Evolutionary conservation across 2,797 vertebrate genomes (phyloP), one percentile per base, ranked within the genome.

Genomic region (Malacoctenus gilli): DNA sequence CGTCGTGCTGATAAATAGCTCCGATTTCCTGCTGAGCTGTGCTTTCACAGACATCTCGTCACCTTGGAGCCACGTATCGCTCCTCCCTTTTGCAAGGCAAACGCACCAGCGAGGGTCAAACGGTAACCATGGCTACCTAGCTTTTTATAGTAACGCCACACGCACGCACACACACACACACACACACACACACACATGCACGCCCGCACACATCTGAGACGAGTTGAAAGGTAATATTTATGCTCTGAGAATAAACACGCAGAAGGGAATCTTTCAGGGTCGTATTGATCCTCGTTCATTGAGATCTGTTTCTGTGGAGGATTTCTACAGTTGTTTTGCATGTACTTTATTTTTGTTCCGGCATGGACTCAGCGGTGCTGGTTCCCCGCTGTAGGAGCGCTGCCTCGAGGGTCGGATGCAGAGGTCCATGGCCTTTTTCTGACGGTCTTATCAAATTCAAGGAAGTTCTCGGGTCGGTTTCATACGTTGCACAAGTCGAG

Each of bases 91-190:
- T 50, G 19, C 59, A 60, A 57, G 56, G 36, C 77, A 59, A 73
- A 67, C 13, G 15, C 13, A 32, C 69, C 14, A 16, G 0, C 37
- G 30, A 21, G 71, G 36, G 56, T 74, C 38, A 82, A 23, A 75
- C 66, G 20, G 69, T 80, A 63, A 72, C 79, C 72, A 79, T 79
- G 59, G 61, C 46, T 72, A 69, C 65, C 18, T 22, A 68, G 48
- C 30, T 59, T 59, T 60, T 77, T 49, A 37, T 58, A 44, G 37
- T 25, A 16, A 49, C 14, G 22, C 25, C 15, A 46, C 16, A 54
- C 16, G 53, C 40, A 65, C 36, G n/a, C n/a, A n/a, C n/a, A n/a
- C n/a, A n/a, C n/a, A n/a, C n/a, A n/a, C n/a, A n/a, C n/a, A n/a
- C n/a, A n/a, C n/a, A n/a, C n/a, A n/a, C n/a, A n/a, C n/a, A n/a